Percentiles rank a stretch among this genome's conserved stretches.
phyloP scores from a whole-genome alignment of 2,888 invertebrate genomes.

The Orthonychiurus folsomi region DNA sequence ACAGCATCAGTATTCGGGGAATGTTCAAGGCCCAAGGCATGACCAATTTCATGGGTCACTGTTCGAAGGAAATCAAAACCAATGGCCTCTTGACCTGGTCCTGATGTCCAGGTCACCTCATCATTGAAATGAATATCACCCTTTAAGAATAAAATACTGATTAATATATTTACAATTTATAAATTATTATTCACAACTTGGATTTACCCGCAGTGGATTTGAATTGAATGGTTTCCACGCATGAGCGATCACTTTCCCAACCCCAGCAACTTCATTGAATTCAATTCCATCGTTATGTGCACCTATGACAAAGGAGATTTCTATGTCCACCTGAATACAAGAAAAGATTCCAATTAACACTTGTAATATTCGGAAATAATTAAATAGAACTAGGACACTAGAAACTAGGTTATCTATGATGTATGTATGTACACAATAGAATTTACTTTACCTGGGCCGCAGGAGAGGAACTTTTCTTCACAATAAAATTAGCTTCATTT shows the following conservation, averaged over 20 bases:
- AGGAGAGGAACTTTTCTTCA: not conserved
- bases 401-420: not conserved
- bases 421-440: not conserved
- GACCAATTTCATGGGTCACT: slow-evolving; percentile 17
- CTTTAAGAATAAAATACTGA: too few species aligned
- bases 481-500: slow-evolving; percentile 6
- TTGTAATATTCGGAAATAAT: too few species aligned
- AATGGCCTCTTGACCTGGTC: slow-evolving; percentile 5
- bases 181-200: slow-evolving; percentile 5
- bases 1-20: slow-evolving; percentile 6
- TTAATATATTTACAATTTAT: too few species aligned
- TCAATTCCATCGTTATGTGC: slow-evolving; percentile 6
- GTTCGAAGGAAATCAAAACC: slow-evolving; percentile 12
- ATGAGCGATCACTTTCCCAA: slow-evolving; percentile 8
- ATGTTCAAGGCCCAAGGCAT: slow-evolving; percentile 15
- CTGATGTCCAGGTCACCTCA: slow-evolving; percentile 7
- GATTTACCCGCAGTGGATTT: slow-evolving; percentile 2
- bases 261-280: slow-evolving; percentile 3
- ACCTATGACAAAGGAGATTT: slow-evolving; percentile 3
- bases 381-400: too few species aligned
- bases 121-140: slow-evolving; percentile 20
- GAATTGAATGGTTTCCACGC: slow-evolving; percentile 11
- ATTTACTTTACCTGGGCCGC: not conserved
- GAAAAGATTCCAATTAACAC: not conserved
- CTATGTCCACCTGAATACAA: not conserved